Evolutionary conservation across 64 coral and sea anemone species (phyloP), one percentile per base, ranked within the genome.

Genomic region (Actinia tenebrosa): DNA sequence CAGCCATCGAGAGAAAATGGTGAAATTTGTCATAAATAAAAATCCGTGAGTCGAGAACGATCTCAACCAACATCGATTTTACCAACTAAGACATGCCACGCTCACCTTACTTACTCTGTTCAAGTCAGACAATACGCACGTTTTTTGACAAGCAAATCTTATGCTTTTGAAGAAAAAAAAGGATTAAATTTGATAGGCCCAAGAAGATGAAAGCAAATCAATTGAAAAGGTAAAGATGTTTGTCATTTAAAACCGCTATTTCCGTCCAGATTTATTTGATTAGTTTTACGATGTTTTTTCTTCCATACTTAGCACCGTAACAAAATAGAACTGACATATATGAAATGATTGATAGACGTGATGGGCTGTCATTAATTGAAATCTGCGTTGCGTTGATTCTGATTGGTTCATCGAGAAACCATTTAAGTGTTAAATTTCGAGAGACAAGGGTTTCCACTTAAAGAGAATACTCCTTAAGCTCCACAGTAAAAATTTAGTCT

Each of bases 181-280:
- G n/a, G n/a, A 66, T 66, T 8, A 20, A 66, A 66, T 23, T 23
- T 66, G 63, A 66, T 66, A 66, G 63, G 63, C 63, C 63, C 7
- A 66, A n/a, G 63, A 66, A 22, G n/a, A 66, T 66, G n/a, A 66
- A 23, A 23, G 19, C 63, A 66, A 9, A 66, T 23, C 10, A 66
- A 66, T 23, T 66, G 9, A 66, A 66, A 66, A 23, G 20, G 63
- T 23, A 66, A 66, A 66, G 19, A 66, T 66, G 19, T 20, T 66
- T 66, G 63, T 66, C 63, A 66, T 66, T 14, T 23, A 66, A 66
- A 66, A 66, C 63, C 63, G 63, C 63, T 66, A 66, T 66, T 66
- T 66, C 63, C 63, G 19, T 66, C 63, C 63, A 66, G 63, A 20
- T 23, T 66, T 25, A 23, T 66, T 66, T 66, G 5, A 66, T 66